Evolutionary conservation across 2,113 vertebrate species (phyloP).

Genomic region (Thunnus thynnus): DNA sequence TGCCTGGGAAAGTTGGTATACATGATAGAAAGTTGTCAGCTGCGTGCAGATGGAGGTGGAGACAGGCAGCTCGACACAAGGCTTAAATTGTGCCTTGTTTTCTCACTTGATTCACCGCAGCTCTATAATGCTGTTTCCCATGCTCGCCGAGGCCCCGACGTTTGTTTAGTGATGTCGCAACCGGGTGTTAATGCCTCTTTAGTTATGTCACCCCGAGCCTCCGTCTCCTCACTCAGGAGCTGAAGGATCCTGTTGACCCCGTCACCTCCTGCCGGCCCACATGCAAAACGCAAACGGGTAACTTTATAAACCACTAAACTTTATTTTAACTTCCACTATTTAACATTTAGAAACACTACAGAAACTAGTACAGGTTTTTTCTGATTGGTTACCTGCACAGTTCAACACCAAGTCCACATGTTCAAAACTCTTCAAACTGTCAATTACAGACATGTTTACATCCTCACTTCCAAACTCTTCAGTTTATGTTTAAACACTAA

Average conservation of each 20-base stretch:
- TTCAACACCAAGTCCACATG: too few relatives aligned
- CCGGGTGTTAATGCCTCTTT: constrained; percentile 81
- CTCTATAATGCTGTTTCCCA: constrained; percentile 79
- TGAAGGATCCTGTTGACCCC: constrained; percentile 30
- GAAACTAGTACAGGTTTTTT: too few relatives aligned
- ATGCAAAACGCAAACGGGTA: too few relatives aligned
- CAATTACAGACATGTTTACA: too few relatives aligned
- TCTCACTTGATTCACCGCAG: constrained; percentile 60
- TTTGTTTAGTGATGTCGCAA: constrained; percentile 78
- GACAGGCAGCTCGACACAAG: constrained; percentile 63
- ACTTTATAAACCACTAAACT: too few relatives aligned
- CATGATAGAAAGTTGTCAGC: constrained; percentile 79
- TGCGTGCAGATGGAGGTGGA: constrained; percentile 59
- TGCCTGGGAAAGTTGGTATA: constrained; percentile 80
- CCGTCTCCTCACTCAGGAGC: constrained; percentile 30
- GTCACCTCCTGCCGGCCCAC: neutral
- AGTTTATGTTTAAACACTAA: too few relatives aligned
- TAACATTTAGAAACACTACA: too few relatives aligned
- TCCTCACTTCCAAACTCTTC: too few relatives aligned
- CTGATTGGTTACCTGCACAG: too few relatives aligned
- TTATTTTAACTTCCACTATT: too few relatives aligned
- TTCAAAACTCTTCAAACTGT: too few relatives aligned
- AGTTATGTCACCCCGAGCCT: constrained; percentile 76
- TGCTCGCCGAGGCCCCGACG: constrained; percentile 67
- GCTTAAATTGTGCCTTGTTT: constrained; percentile 73